Conservation (phyloP, 1,140 invertebrate genomes). For the Drosophila kanapiae region DNA sequence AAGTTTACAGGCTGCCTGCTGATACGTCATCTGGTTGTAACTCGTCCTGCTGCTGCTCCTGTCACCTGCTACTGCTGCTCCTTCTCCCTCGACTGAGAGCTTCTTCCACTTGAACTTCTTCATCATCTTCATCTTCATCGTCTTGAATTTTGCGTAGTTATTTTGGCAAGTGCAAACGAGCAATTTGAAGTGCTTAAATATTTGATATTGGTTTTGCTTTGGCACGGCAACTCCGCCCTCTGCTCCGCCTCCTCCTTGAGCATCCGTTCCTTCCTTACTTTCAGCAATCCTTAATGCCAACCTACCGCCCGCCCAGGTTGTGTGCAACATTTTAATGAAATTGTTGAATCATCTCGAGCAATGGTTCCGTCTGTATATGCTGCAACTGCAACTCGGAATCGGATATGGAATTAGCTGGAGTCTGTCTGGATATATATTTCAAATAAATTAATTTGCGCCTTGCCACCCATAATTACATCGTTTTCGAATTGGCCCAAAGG, state of each 20-base stretch:
- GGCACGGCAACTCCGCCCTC: constrained; percentile 17
- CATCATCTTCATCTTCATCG: constrained; percentile 35
- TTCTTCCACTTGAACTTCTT: constrained; percentile 13
- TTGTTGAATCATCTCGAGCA: constrained; percentile 57
- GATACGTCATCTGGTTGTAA: not conserved
- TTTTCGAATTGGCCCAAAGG: constrained; percentile 1
- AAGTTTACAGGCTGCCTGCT: not conserved
- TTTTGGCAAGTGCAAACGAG: constrained; percentile 82
- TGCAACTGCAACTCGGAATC: constrained; percentile 1
- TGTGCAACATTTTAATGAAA: constrained; percentile 73
- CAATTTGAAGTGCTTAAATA: constrained; percentile 83
- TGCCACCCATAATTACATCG: constrained; percentile 40
- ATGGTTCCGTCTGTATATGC: not conserved
- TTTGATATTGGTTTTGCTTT: constrained; percentile 80
- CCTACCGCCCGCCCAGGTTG: constrained; percentile 21
- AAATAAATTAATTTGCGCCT: constrained; percentile 65
- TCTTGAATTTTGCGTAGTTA: constrained; percentile 77
- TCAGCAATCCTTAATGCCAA: not conserved
- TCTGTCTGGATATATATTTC: constrained; percentile 22
- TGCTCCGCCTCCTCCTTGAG: not conserved
- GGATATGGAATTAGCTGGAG: not conserved
- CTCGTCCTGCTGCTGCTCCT: not conserved
- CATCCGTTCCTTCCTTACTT: not conserved
- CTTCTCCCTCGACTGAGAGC: not conserved
- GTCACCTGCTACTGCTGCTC: constrained; percentile 10